Base-by-base conservation (phyloP, 2,797 vertebrate species). In the Rhincodon typus region DNA sequence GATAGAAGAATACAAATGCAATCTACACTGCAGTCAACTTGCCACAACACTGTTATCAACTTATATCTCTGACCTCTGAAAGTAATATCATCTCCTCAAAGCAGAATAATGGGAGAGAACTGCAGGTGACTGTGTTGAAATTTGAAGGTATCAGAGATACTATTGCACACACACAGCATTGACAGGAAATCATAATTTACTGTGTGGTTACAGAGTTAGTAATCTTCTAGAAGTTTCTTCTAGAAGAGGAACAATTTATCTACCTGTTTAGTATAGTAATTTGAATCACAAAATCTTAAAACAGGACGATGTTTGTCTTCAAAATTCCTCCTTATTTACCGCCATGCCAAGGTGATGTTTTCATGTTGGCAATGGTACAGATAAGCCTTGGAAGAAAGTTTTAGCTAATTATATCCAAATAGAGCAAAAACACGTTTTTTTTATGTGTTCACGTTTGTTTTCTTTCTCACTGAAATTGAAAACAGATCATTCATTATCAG, bases 21-120 rank as follows among this genome's bases (percentile, higher is more conserved):
- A 93, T n/a, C 62, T 15, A 69, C 90, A 93, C 34, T 69, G 90
- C 90, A 93, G 90, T n/a, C 90, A 69, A 69, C 90, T 93, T 93
- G n/a, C 90, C 19, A 38, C 90, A 93, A 69, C 66, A 69, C 62
- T 93, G n/a, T 93, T 69, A 69, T 93, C 90, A 93, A 93, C 90
- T 67, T 69, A 25, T 93, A 42, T 19, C 90, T 69, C 90, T 23
- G 90, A 93, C 90, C 90, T 93, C 66, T 93, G 90, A 93, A 93
- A 21, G 38, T 21, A 21, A 13, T 93, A 66, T 69, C 90, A 93
- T 93, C n/a, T 69, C n/a, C 90, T 93, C 62, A 93, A 69, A 93
- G 62, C 66, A 67, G n/a, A 69, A 93, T 66, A 93, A 93, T 93
- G 62, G 38, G 69, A 42, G 62, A 69, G 34, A 69, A 21, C 90